Evolutionary conservation across 1,140 invertebrate genomes (phyloP), one percentile per base, ranked within the genome.

Genomic region (Micrasema minimum): DNA sequence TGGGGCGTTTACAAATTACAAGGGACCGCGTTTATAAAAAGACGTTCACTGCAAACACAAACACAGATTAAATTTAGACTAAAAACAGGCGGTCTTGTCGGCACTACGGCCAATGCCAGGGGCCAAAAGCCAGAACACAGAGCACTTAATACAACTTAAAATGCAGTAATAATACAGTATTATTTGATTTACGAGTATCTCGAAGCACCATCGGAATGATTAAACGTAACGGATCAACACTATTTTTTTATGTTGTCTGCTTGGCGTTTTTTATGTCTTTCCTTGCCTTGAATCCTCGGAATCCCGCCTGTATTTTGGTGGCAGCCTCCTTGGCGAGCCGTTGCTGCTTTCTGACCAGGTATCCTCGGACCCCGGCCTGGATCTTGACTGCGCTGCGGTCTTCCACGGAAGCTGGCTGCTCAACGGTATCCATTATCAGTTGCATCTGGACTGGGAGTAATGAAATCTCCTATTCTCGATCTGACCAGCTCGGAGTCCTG

Each of bases 311-410:
- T 55, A 89, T 89, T 76, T 86, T 87, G 1, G 85, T 85, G 0
- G 88, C 88, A 0, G 88, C 88, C 23, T 84, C 80, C 14, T 82
- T 80, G 12, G 84, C 86, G 5, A 80, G 78, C 74, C 88, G 85
- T 51, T 87, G 81, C 59, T 85, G 83, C 76, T 90, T 90, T 16
- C 91, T 80, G 5, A 89, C 88, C n/a, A 91, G 80, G 77, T 88
- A 92, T n/a, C 91, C 91, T 0, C 91, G 82, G 14, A 92, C 84
- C 2, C 89, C 88, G 0, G 91, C 91, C 78, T 93, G 92, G 70
- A 93, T 93, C 80, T 91, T 92, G 1, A 89, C 88, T 0, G 90
- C 91, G 22, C 88, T 89, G 53, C 86, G 86, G 76, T 90, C 87
- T 75, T 88, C 86, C 20, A 87, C 72, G 18, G 76, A 70, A 5